Evolutionary conservation across 2,113 vertebrate species (phyloP), one percentile per base, ranked within the genome.

Genomic region (Nestor notabilis): DNA sequence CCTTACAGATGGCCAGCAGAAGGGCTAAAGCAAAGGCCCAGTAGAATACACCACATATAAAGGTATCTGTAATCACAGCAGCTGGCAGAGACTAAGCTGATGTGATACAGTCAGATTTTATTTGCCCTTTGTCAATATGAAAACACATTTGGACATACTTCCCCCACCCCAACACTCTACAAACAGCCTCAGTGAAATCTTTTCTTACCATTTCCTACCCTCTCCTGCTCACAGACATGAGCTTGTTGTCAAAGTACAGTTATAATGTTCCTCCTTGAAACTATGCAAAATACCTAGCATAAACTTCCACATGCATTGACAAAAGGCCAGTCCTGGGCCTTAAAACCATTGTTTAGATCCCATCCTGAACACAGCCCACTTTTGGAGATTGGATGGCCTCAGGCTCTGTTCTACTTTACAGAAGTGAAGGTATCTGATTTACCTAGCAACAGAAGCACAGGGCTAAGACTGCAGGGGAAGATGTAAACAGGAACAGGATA

Each of bases 41-140:
- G 37, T 11, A 53, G 20, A 52, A 39, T 6, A 4, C 2, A 8
- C 41, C 1, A 1, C 50, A 58, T 1, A 35, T 2, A 6, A 13
- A 88, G 44, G 8, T 9, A 70, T 2, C 60, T 70, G 74, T 5
- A 46, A 53, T 15, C 18, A 11, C 28, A 90, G 76, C 76, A 93
- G 68, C 93, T 92, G 72, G 33, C 50, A 84, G 27, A 88, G 25
- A 33, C 79, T n/a, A 52, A 50, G n/a, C 41, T 53, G 13, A 41
- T 39, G 47, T 10, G n/a, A 24, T 31, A 14, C 0, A 63, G 53
- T 18, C 70, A 70, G 53, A 35, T 78, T 81, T 83, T 66, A 66
- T 70, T 83, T 90, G 43, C 29, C 50, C 43, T 85, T 76, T 69
- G 61, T 52, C 76, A 92, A 41, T 31, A 12, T 5, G 35, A 93